Conservation (phyloP, 2,113 vertebrate species). For the Heteronetta atricapilla region DNA sequence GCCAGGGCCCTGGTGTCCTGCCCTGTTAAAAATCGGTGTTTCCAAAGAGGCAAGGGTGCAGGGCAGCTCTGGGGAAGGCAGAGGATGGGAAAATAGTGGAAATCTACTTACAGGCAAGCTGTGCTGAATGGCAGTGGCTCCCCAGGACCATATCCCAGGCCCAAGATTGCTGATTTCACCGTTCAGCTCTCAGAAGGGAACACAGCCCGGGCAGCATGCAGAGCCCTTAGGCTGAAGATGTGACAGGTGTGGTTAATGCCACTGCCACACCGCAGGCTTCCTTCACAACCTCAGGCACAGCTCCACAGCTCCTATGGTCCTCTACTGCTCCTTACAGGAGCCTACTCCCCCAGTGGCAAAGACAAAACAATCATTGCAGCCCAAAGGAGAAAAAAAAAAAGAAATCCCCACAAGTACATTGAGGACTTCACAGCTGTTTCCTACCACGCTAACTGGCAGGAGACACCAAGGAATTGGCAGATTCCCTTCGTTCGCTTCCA, state of each 20-base stretch:
- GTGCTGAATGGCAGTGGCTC: neutral
- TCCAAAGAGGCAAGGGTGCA: neutral
- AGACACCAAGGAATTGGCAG: neutral
- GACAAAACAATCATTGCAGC: neutral
- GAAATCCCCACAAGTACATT: fast-evolving
- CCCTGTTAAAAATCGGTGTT: neutral
- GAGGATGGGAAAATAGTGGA: neutral
- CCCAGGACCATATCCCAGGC: neutral
- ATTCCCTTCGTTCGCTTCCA: neutral
- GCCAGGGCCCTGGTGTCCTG: neutral
- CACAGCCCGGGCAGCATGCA: neutral
- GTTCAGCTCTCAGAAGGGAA: neutral
- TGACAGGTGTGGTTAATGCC: neutral
- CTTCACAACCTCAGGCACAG: neutral
- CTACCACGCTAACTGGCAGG: neutral
- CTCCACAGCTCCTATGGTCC: neutral
- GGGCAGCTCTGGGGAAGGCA: neutral
- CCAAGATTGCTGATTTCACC: neutral
- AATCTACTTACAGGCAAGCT: neutral
- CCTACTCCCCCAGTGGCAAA: neutral
- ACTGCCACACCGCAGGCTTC: fast-evolving
- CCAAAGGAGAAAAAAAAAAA: neutral
- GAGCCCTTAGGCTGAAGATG: neutral
- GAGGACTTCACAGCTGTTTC: neutral
- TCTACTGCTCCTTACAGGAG: neutral